Conservation (phyloP, 2,888 invertebrate species). For the Bembecia ichneumoniformis region DNA sequence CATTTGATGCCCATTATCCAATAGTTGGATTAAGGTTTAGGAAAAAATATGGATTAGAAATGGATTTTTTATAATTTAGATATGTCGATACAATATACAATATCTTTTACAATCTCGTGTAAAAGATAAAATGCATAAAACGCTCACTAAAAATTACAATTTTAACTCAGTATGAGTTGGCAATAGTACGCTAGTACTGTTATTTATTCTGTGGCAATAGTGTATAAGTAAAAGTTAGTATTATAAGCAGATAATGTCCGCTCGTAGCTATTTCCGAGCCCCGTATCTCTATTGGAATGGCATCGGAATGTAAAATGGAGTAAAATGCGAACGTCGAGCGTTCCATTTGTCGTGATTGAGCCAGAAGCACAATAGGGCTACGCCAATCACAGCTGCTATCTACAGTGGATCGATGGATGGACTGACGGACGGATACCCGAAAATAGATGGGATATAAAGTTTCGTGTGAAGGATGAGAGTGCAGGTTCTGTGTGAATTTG, state of each 20-base stretch:
- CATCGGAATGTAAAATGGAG: conserved; percentile 45
- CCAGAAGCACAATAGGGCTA: conserved; percentile 20
- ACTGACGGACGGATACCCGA: not conserved
- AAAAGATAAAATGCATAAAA: no score
- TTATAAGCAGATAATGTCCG: not conserved
- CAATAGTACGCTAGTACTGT: no score
- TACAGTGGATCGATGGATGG: not conserved
- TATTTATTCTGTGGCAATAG: not conserved
- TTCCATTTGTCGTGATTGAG: conserved; percentile 57
- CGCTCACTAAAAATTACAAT: no score
- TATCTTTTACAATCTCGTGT: no score
- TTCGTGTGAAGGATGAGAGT: not conserved
- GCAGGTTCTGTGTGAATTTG: not conserved
- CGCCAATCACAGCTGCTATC: conserved; percentile 3
- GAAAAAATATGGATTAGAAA: no score
- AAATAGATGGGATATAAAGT: not conserved
- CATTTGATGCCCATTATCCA: no score
- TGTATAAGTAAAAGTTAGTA: no score
- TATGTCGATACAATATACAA: no score
- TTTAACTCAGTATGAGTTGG: no score
- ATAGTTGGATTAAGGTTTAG: no score
- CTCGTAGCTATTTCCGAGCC: conserved; percentile 9
- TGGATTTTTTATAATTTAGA: no score
- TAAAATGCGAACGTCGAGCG: conserved; percentile 38
- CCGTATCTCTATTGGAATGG: conserved; percentile 28